A percentile compares a stretch with the other conserved stretches of the same genome.
phyloP scores from a whole-genome alignment of 1,140 invertebrate species.

The Drosophila trapezifrons region DNA sequence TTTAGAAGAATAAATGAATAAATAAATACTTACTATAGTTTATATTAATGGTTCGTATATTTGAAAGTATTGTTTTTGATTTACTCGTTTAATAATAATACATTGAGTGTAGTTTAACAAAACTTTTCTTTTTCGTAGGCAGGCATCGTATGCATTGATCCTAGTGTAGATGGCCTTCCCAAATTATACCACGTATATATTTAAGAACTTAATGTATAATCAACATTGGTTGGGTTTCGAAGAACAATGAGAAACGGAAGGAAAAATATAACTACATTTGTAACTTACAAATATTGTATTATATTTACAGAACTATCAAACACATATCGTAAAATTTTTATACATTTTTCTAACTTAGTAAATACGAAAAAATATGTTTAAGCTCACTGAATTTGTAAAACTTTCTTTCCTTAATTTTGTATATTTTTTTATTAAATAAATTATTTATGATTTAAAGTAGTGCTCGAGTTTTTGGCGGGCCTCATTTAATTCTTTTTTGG shows the following conservation, averaged over 20 bases:
- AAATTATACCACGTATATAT: slow-evolving; percentile 51
- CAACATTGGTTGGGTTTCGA: slow-evolving; percentile 9
- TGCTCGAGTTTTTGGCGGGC: slow-evolving; percentile 13
- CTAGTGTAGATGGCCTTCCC: slow-evolving; percentile 29
- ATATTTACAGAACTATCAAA: slow-evolving; percentile 67
- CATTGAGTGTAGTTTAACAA: slow-evolving; percentile 60
- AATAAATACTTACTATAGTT: slow-evolving; percentile 12
- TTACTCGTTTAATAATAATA: slow-evolving; percentile 46
- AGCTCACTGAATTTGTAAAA: slow-evolving; percentile 21
- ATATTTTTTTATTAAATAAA: slow-evolving; percentile 1
- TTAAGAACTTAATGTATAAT: slow-evolving; percentile 30
- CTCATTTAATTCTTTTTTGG: not conserved
- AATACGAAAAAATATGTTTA: slow-evolving; percentile 10
- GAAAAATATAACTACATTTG: slow-evolving; percentile 9
- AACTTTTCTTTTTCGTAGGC: slow-evolving; percentile 33
- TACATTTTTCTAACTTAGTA: slow-evolving; percentile 10
- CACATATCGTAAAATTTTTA: slow-evolving; percentile 1
- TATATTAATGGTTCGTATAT: slow-evolving; percentile 48
- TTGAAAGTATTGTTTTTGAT: slow-evolving; percentile 65
- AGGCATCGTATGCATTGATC: slow-evolving; percentile 31
- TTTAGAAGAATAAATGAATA: too few species aligned
- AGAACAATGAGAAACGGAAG: slow-evolving; percentile 2
- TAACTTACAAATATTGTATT: slow-evolving; percentile 54
- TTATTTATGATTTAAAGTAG: slow-evolving; percentile 15
- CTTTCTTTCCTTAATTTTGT: slow-evolving; percentile 3